These are phyloP conservation scores for Pseudomugil gertrudae DNA, from an alignment of 2,797 vertebrate genomes.

Conservation along the genomic window DNA sequence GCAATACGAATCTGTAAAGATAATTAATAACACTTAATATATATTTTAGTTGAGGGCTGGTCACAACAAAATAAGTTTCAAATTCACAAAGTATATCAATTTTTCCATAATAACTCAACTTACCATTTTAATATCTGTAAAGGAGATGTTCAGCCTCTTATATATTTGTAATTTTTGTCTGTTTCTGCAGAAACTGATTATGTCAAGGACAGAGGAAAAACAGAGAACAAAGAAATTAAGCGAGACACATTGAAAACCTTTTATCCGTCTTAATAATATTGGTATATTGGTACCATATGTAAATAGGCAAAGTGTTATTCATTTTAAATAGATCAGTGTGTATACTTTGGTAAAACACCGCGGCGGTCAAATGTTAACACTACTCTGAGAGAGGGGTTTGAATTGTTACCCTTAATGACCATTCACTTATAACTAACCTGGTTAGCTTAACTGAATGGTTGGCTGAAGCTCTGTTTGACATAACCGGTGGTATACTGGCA, in stretches of 20 bases:
- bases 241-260: background rate
- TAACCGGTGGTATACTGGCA: background rate
- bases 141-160: slow-evolving; percentile 28
- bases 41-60: too few species aligned
- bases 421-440: slow-evolving; percentile 13
- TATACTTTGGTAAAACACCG: background rate
- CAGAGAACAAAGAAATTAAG: background rate
- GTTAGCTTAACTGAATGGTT: slow-evolving; percentile 38
- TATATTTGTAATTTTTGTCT: slow-evolving; percentile 7
- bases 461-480: background rate
- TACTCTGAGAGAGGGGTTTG: background rate
- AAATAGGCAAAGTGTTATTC: background rate
- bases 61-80: background rate
- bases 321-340: background rate
- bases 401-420: background rate
- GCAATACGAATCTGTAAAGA: slow-evolving; percentile 92
- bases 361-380: background rate
- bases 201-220: background rate
- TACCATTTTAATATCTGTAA: slow-evolving; percentile 64
- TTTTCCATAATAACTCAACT: background rate
- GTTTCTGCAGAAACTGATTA: slow-evolving; percentile 11
- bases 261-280: background rate
- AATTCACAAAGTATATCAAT: background rate
- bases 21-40: background rate
- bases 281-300: too few species aligned